Evolutionary conservation across 2,888 invertebrate species (phyloP).

Genomic region (Aspidiotus rigidus): DNA sequence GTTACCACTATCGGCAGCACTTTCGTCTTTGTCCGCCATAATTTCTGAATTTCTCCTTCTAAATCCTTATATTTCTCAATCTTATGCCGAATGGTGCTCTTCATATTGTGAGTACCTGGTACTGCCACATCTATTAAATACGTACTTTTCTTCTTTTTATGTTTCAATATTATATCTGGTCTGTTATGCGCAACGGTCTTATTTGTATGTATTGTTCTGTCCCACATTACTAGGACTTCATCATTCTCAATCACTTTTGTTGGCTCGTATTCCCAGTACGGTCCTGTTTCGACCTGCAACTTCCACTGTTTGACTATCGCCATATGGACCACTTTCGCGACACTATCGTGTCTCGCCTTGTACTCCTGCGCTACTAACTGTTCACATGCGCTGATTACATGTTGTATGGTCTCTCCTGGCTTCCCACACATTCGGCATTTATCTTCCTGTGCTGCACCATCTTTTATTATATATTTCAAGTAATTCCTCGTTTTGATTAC

Average conservation of each 20-base stretch:
- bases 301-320: background rate
- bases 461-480: background rate
- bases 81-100: background rate
- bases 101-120: background rate
- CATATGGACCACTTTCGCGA: background rate
- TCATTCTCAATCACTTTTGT: background rate
- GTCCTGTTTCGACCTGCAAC: background rate
- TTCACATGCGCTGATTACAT: background rate
- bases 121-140: background rate
- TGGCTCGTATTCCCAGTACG: slow-evolving; percentile 2
- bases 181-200: background rate
- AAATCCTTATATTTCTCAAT: background rate
- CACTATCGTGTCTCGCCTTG: background rate
- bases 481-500: background rate
- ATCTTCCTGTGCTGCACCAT: background rate
- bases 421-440: background rate
- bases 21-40: background rate
- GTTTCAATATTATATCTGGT: background rate
- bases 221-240: background rate
- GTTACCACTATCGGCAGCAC: background rate
- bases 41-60: background rate
- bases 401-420: background rate
- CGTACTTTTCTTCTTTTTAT: background rate
- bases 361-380: background rate
- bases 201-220: background rate